These are phyloP conservation scores for Cylas formicarius DNA, from an alignment of 1,140 invertebrate species.

Conservation along the genomic window DNA sequence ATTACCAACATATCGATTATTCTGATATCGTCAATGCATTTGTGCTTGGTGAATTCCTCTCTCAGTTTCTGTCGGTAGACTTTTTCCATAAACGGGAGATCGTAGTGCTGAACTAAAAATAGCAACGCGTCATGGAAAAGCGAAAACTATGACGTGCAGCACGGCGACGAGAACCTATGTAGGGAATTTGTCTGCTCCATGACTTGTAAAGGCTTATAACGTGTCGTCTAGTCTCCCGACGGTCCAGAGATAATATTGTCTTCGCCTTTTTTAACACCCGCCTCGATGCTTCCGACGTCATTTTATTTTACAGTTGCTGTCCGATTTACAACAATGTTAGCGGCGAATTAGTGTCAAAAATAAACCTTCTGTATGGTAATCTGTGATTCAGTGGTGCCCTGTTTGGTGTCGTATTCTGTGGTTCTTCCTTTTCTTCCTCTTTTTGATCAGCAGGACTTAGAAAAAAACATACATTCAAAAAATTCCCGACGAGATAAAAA, in stretches of 20 bases:
- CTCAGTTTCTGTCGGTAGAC: constrained; percentile 66
- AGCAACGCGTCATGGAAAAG: no score
- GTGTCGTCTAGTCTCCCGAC: constrained; percentile 64
- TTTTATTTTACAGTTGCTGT: no score
- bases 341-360: no score
- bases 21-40: constrained; percentile 71
- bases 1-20: constrained; percentile 84
- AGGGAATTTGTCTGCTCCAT: constrained; percentile 76
- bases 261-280: constrained; percentile 59
- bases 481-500: no score
- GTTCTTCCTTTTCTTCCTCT: no score
- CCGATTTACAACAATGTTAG: no score
- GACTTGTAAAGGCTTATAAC: constrained; percentile 81
- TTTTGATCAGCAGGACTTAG: no score
- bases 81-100: constrained; percentile 64
- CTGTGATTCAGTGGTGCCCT: no score
- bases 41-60: constrained; percentile 72
- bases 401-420: no score
- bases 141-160: no score
- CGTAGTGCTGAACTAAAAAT: constrained; percentile 60
- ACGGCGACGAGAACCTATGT: constrained; percentile 64
- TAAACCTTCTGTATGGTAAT: no score
- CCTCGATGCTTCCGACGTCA: constrained; percentile 33
- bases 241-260: constrained; percentile 72
- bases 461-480: no score